Conservation (phyloP, 2,888 invertebrate genomes). For the Tuberolachnus salignus region DNA sequence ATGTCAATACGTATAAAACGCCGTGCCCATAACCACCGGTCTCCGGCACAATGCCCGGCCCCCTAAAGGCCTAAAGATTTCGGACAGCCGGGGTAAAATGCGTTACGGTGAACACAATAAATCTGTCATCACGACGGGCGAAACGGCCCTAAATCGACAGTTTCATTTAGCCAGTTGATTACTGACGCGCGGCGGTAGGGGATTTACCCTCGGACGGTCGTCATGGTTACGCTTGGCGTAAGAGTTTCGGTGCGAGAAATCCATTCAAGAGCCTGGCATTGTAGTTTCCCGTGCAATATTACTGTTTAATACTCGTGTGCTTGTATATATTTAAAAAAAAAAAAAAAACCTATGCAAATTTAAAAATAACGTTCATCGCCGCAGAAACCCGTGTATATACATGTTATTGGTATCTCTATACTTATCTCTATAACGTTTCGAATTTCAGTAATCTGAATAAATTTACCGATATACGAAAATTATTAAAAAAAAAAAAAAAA, state of each 20-base stretch:
- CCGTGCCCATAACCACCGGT: too few relatives aligned
- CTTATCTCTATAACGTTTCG: too few relatives aligned
- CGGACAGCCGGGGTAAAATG: slow-evolving; percentile 4
- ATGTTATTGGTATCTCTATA: too few relatives aligned
- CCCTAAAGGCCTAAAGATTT: too few relatives aligned
- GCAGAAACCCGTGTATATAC: too few relatives aligned
- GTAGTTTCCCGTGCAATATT: slow-evolving; percentile 26
- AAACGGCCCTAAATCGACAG: slow-evolving; percentile 53
- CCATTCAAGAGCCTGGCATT: slow-evolving; percentile 45
- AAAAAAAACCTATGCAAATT: too few relatives aligned
- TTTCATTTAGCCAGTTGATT: slow-evolving; percentile 54
- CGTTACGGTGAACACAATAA: slow-evolving; percentile 19
- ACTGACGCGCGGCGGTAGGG: slow-evolving; percentile 31
- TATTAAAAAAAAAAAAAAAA: too few relatives aligned
- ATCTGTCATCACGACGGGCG: slow-evolving; percentile 43
- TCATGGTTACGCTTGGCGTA: slow-evolving; percentile 40
- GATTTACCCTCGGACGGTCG: slow-evolving; percentile 48
- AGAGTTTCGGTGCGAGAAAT: slow-evolving; percentile 48
- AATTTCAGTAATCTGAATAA: too few relatives aligned
- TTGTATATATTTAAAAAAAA: background rate
- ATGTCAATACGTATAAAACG: too few relatives aligned
- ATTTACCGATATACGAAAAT: too few relatives aligned
- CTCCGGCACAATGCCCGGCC: too few relatives aligned
- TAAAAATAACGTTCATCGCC: too few relatives aligned
- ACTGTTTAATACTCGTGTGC: background rate